Evolutionary conservation across 37 sponge, comb jelly and placozoan genomes (phyloP), one percentile per base, ranked within the genome.

Genomic region (Corticium candelabrum): DNA sequence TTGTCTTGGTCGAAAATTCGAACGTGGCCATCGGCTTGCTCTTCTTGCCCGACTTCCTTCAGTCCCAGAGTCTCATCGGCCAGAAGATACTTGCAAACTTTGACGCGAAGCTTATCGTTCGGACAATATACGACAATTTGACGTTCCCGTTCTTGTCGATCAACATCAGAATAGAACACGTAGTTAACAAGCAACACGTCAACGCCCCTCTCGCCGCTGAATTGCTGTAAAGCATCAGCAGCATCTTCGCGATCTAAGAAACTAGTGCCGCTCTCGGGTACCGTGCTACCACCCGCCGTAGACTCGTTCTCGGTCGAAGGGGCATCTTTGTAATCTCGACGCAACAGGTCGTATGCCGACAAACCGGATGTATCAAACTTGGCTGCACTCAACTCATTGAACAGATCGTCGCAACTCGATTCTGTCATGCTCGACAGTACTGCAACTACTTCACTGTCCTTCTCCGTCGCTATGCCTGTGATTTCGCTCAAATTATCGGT

Each of bases 401-500:
- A 50, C 11, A 50, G 62, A 11, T 11, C 11, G 11, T 50, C 21
- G 11, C 15, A 11, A 50, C 21, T 21, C 15, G 21, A 27, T 11
- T 50, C 62, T 21, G 62, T 21, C 15, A n/a, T 21, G 11, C 30
- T 15, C 15, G 1, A 0, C 34, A 91, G 81, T 27, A 67, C 0
- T 32, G 41, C 41, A 0, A 77, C 92, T 0, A 78, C 81, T 4
- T 35, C 56, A 5, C 40, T 3, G 41, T 91, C 92, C 67, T 70
- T 82, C 33, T 77, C 77, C 2, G 89, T 88, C 1, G 75, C 76
- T 31, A 83, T 32, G 0, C 76, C 83, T 1, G 62, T 74, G 15
- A 76, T 68, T n/a, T 62, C 39, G 29, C 76, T 30, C 68, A 91
- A 74, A 35, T 85, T 80, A 1, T 43, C 76, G 3, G 92, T 91